Evolutionary conservation across 2,797 vertebrate genomes (phyloP), one percentile per base, ranked within the genome.

Genomic region (Spizella passerina): DNA sequence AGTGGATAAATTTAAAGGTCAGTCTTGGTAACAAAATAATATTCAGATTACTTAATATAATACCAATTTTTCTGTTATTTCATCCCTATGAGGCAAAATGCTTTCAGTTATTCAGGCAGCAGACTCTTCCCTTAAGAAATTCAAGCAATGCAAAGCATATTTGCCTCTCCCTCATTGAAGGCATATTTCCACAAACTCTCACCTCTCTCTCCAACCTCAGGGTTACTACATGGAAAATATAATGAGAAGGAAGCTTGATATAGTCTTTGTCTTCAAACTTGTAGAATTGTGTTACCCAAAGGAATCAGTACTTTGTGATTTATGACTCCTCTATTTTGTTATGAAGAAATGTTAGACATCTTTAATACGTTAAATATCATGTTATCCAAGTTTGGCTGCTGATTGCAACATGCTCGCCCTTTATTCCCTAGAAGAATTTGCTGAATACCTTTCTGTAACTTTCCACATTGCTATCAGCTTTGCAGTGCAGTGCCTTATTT

Each of bases 291-390:
- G 73, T 55, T 63, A 77, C 78, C 81, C 86, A 90, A 55, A 83
- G 94, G 91, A 96, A 92, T 87, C 77, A 69, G 86, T 73, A 69
- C 59, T 88, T 94, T 61, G 57, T 81, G 92, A 96, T 98, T 97
- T 96, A 96, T 96, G 82, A 91, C 86, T 96, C 72, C 50, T 95
- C 69, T 86, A 53, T 73, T 97, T 96, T 90, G 80, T 91, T 92
- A 64, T 88, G 82, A 78, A 96, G 88, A 96, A 96, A 96, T 4
- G 2, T 93, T 91, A 89, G 90, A 94, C 96, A 97, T 97, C 96
- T 97, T 91, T 95, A 95, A 97, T 96, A 96, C 56, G 73, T 95
- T 94, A 93, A 87, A 36, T 71, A 96, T 90, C 56, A 47, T 11
- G 19, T 86, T 97, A 86, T 96, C 91, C 82, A 95, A 61, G 53